Evolutionary conservation across 2,113 vertebrate species (phyloP), one percentile per base, ranked within the genome.

Genomic region (Calyptomena viridis): DNA sequence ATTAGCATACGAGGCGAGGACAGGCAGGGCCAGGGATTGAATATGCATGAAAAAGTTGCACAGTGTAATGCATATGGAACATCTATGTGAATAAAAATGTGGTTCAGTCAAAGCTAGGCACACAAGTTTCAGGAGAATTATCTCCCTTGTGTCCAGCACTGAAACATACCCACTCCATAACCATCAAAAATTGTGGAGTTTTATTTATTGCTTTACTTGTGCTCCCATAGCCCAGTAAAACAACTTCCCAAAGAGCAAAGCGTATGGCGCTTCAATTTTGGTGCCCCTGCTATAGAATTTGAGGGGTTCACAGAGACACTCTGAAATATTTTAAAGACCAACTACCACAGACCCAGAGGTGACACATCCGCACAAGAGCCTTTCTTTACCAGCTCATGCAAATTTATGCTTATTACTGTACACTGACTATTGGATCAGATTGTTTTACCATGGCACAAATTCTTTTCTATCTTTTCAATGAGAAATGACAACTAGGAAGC

Each of bases 261-360:
- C 42, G 62, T 44, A 11, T 0, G 0, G 53, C 0, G 1, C 39
- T 56, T 24, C 13, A 7, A 0, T 49, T 50, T 50, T 1, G 6
- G 81, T 55, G 42, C 33, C n/a, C 35, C 44, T 3, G 0, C 33
- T 69, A 27, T 3, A 35, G 68, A 81, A 89, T 46, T 8, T 2
- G 46, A n/a, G 22, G 62, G 4, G 22, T 53, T 84, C 7, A 4
- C 28, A 40, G 23, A 60, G 39, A 63, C 8, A 23, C 23, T 35
- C 55, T 22, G 33, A 49, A 95, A 75, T 3, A 63, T 19, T 66
- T 81, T 14, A 2, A 79, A 40, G 17, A 95, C 33, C 0, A 0
- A 56, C 59, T 31, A 55, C 9, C 5, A 84, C 33, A 81, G 64
- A 72, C 55, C 69, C 40, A 21, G 47, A 13, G 25, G 90, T 7